Evolutionary conservation across 2,888 invertebrate species (phyloP), one percentile per base, ranked within the genome.

Genomic region (Chydorus sphaericus): DNA sequence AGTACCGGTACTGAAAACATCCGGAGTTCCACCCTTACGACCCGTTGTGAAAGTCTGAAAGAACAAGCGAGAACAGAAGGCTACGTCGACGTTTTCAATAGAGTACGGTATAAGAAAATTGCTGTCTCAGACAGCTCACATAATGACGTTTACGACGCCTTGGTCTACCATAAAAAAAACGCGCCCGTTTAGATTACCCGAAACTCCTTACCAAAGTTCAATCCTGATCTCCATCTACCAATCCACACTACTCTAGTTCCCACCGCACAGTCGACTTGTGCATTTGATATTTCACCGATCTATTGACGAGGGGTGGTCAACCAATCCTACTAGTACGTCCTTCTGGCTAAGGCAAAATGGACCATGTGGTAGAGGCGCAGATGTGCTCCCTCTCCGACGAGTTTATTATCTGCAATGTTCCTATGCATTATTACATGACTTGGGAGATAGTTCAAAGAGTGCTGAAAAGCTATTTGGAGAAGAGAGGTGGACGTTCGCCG

Each of bases 371-470:
- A 36, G 88, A 89, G 58, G 92, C 89, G 66, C 74, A n/a, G n/a
- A n/a, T 94, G 14, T 76, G 77, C 59, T 70, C 79, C 48, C 73
- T 96, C 59, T 77, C 87, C 48, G 89, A 90, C 68, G 88, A 83
- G 64, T 94, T 85, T 70, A 84, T 88, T 6, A 77, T 94, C 14
- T 80, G 90, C 57, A 92, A 92, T 63, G 85, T 94, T 52, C 92
- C 94, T 4, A 94, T 96, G 68, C 96, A 96, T 71, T 96, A 89
- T 68, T 96, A 94, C 70, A 94, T 94, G 0, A 82, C 89, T 2
- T 92, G 93, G 23, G 88, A 91, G 70, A 90, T 91, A 88, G 71
- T 92, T 39, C 91, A 92, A 67, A 86, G 89, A 67, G 85, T 93
- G 54, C 71, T 96, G 56, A 96, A 96, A 68, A 92, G 90, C 67